Evolutionary conservation across 2,888 invertebrate genomes (phyloP), one percentile per base, ranked within the genome.

Genomic region (Pilophorus perplexus): DNA sequence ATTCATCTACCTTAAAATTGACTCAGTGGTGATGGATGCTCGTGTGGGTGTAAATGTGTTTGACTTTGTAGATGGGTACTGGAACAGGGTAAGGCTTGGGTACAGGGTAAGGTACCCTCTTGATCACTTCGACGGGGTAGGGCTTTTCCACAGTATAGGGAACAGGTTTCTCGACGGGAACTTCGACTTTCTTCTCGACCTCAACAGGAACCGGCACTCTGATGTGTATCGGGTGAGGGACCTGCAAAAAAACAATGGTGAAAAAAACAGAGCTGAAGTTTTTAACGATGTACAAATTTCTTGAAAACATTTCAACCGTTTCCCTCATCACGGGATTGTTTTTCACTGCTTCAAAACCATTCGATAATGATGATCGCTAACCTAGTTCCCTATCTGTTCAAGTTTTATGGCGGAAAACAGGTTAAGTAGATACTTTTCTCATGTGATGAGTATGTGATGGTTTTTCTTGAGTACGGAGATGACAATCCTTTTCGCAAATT

Each of bases 71-170:
- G 48, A 74, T 70, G 1, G 73, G 73, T 10, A 73, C 71, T 18
- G 68, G 72, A 6, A 73, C 73, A 18, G 73, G 73, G 66, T 74
- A 73, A 1, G 73, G 73, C 60, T 73, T 70, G 46, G 72, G 72
- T 3, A 74, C 74, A 14, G 73, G 73, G 65, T 72, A 72, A 0
- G 74, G 73, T 0, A 74, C 72, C 55, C 72, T 72, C 67, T 73
- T 73, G 64, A 73, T 71, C 5, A 74, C 69, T 27, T 70, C 69
- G 8, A 73, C 71, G 1, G 72, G 71, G 66, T 73, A 72, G 0
- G 73, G 73, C 48, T 72, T 73, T 46, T 73, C 72, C 1, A 73
- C 73, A 4, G 74, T 72, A 69, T 72, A 72, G 2, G 74, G 74
- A 28, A 74, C 74, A 3, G 73, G 73, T 64, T 72, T 73, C 60